Evolutionary conservation across 2,888 invertebrate species (phyloP), one percentile per base, ranked within the genome.

Genomic region (Drosophila conformis): DNA sequence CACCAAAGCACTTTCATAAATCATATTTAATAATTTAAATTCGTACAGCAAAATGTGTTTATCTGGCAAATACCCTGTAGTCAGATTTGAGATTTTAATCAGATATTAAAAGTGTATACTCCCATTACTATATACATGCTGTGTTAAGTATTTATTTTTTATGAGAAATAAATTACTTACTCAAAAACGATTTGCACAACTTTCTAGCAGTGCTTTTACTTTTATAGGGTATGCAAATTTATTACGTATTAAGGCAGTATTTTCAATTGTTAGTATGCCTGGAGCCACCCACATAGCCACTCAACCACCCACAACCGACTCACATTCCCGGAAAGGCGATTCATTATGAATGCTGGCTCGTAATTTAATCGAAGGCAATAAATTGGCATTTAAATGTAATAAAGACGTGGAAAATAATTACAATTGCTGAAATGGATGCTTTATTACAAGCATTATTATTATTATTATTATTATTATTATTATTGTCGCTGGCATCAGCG

Each of bases 301-400:
- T 18, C 49, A 51, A n/a, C 29, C 49, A 29, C 29, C 54, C 27
- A 48, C 46, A 38, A 0, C 38, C 53, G 18, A 18, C 60, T 36
- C 56, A 11, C 56, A 40, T 18, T 25, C 35, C 64, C 54, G 69
- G 64, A 62, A 67, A 61, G 72, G 69, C 80, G 78, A 81, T 80
- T 81, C 78, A 81, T 81, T 71, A 78, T 64, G 65, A 59, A 82
- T 77, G 71, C 76, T 64, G 56, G 66, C 74, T 71, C 71, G 73
- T 86, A 80, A 87, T 87, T 87, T 87, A 87, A 87, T 87, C 90
- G 87, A 86, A 78, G 78, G 87, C 90, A 88, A 87, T 87, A 87
- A 87, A 87, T 87, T 87, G 90, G 90, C 89, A 87, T 87, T 87
- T 87, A 86, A 87, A 90, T 87, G 89, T 88, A 86, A 90, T 87